Conservation (phyloP, 2,113 vertebrate species). For the Brachypodius melanocephalos region DNA sequence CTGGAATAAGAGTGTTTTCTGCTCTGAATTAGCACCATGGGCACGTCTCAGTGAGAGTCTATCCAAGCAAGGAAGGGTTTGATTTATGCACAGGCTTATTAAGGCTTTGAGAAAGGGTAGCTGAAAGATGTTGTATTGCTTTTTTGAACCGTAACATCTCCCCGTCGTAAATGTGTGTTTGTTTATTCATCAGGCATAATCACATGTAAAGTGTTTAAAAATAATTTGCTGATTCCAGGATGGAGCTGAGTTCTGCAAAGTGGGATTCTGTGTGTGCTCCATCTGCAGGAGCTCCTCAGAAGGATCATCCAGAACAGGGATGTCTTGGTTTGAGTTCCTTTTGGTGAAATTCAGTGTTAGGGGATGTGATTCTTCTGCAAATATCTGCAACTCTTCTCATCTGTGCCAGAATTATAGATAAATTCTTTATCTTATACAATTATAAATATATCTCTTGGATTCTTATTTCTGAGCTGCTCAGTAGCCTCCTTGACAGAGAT, state of each 20-base stretch:
- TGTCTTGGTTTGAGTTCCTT: not conserved
- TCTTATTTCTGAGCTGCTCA: not conserved
- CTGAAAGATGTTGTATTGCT: slow-evolving; percentile 26
- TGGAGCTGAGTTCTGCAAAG: fast-evolving
- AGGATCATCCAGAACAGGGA: not conserved
- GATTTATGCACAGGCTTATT: slow-evolving; percentile 54
- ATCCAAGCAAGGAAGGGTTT: slow-evolving; percentile 60
- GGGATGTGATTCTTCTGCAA: not conserved
- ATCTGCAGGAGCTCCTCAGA: not conserved
- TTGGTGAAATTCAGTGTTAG: not conserved
- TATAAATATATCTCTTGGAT: not conserved
- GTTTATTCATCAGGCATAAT: slow-evolving; percentile 15
- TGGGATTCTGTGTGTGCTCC: not conserved
- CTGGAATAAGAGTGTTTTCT: slow-evolving; percentile 74
- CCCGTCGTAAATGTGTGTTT: not conserved
- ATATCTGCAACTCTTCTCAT: not conserved
- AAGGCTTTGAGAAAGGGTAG: slow-evolving; percentile 37
- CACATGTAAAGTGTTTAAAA: not conserved
- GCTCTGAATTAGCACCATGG: slow-evolving; percentile 73
- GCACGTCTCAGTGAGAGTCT: slow-evolving; percentile 63
- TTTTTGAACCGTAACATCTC: slow-evolving; percentile 38
- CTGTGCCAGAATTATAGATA: not conserved
- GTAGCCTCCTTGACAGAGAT: not conserved
- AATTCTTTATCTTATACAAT: not conserved
- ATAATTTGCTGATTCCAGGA: not conserved